A percentile compares a stretch with the other conserved stretches of the same genome.
Conservation (phyloP, 1,140 invertebrate species). For the Zaprionus capensis region DNA sequence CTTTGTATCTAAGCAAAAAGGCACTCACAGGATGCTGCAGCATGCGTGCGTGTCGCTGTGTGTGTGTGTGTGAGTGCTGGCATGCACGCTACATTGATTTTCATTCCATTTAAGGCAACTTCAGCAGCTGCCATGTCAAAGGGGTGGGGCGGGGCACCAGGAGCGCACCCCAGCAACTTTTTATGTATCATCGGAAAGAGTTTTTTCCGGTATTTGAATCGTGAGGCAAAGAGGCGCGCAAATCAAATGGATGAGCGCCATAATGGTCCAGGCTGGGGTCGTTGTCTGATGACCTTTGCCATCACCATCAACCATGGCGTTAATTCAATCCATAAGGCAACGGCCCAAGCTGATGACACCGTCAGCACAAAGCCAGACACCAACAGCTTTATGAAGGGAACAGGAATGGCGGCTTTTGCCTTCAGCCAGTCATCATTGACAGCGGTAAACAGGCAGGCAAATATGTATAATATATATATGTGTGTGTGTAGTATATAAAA, state of each 20-base stretch:
- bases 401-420: neutral
- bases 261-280: constrained; percentile 8
- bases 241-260: constrained; percentile 42
- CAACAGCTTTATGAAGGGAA: constrained; percentile 1
- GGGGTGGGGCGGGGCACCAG: no score
- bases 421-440: no score
- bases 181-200: constrained; percentile 32
- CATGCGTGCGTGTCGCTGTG: constrained; percentile 2
- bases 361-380: constrained; percentile 35
- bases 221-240: constrained; percentile 28
- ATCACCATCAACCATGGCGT: neutral
- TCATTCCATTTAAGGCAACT: constrained; percentile 37
- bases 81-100: constrained; percentile 44
- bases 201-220: constrained; percentile 49
- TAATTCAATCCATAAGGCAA: constrained; percentile 13
- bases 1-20: constrained; percentile 4
- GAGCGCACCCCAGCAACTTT: constrained; percentile 16
- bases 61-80: neutral
- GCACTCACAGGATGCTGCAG: neutral
- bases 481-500: neutral
- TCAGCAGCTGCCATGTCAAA: neutral
- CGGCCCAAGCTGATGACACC: constrained; percentile 6
- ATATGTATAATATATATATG: neutral
- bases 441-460: neutral
- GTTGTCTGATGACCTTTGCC: constrained; percentile 23